phyloP scores from a whole-genome alignment of 92 coral and sea anemone species.

The Palythoa grandiflora region DNA sequence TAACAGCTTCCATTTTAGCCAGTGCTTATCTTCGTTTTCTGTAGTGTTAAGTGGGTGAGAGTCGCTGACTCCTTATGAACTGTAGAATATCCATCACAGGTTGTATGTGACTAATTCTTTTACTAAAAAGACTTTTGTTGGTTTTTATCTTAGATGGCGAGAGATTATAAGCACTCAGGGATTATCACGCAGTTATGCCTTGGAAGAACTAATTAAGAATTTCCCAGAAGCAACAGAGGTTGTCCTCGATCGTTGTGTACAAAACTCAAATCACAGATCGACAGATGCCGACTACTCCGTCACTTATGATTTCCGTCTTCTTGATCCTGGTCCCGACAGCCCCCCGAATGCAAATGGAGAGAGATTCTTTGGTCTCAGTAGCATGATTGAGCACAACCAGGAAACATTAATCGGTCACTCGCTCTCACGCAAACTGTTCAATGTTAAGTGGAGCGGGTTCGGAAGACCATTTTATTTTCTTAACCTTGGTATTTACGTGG shows the following conservation, averaged over 20 bases:
- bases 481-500: conserved; percentile 59
- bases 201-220: conserved; percentile 68
- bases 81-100: no score
- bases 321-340: conserved; percentile 88
- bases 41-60: no score
- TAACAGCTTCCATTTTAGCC: no score
- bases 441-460: conserved; percentile 69
- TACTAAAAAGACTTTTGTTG: neutral
- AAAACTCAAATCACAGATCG: conserved; percentile 52
- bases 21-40: no score
- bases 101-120: no score
- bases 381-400: conserved; percentile 71
- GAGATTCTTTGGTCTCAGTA: conserved; percentile 63
- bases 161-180: conserved; percentile 59
- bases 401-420: conserved; percentile 81
- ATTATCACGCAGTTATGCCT: conserved; percentile 46
- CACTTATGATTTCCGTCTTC: conserved; percentile 72
- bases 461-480: conserved; percentile 64
- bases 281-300: conserved; percentile 74
- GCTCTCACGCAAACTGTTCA: conserved; percentile 68
- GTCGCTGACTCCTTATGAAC: no score
- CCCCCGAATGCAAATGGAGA: conserved; percentile 39
- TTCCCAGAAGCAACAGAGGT: conserved; percentile 83
- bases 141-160: conserved; percentile 57
- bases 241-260: conserved; percentile 77